Evolutionary conservation across 2,797 vertebrate genomes (phyloP).

Genomic region (Rhincodon typus): DNA sequence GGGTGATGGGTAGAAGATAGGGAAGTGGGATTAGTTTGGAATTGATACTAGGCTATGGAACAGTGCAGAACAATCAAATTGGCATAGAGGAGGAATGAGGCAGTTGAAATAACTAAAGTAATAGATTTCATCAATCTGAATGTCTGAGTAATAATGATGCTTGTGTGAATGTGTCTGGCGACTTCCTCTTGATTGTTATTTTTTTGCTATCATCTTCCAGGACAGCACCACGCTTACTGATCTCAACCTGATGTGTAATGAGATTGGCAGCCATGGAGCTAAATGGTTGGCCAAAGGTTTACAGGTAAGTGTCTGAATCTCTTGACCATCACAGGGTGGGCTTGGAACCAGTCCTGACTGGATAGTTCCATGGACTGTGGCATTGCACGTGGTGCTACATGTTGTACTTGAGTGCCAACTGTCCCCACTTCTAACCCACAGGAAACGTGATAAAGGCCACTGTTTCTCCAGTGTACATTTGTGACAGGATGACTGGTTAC

Average conservation of each 20-base stretch:
- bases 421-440: background rate
- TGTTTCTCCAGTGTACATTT: background rate
- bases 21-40: background rate
- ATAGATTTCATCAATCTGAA: background rate
- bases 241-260: slow-evolving; percentile 79
- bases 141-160: background rate
- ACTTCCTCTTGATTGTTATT: background rate
- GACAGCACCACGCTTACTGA: slow-evolving; percentile 52
- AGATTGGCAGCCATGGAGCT: slow-evolving; percentile 68
- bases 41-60: background rate
- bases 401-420: background rate
- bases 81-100: too few relatives aligned
- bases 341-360: background rate
- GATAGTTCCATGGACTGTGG: background rate
- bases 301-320: slow-evolving; percentile 57
- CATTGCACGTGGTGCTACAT: too few relatives aligned
- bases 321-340: background rate
- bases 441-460: background rate
- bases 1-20: background rate
- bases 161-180: background rate
- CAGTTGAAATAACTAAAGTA: background rate
- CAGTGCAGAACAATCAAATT: too few relatives aligned
- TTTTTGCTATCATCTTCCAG: slow-evolving; percentile 39
- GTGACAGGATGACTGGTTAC: background rate
- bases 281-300: slow-evolving; percentile 67